Conservation (phyloP, 1,140 invertebrate species). For the Oedothorax gibbosus region DNA sequence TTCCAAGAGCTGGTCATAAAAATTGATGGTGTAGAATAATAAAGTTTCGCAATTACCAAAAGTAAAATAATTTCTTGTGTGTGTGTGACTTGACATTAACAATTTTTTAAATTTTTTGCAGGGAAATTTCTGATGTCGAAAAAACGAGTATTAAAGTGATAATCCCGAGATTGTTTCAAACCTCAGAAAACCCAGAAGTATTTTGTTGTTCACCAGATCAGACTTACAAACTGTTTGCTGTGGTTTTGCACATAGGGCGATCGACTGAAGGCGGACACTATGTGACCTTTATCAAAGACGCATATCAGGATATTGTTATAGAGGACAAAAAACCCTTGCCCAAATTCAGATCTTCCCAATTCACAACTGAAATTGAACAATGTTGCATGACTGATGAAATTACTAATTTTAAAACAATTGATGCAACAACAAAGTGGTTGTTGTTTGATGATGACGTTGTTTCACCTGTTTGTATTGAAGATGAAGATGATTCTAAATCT, state of each 20-base stretch:
- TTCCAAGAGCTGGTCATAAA: too few relatives aligned
- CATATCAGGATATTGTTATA: not conserved
- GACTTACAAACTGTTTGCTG: conserved; percentile 90
- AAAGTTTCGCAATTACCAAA: too few relatives aligned
- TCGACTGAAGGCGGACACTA: conserved; percentile 98
- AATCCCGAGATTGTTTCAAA: conserved; percentile 18
- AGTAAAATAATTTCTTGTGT: not conserved
- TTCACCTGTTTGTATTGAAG: conserved; percentile 34
- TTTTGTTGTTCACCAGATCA: conserved; percentile 14
- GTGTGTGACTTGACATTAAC: not conserved
- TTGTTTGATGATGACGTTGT: conserved; percentile 50
- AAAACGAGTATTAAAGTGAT: conserved; percentile 27
- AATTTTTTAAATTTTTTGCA: conserved; percentile 19
- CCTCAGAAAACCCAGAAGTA: conserved; percentile 33
- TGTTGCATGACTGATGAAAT: conserved; percentile 50
- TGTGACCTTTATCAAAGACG: conserved; percentile 87
- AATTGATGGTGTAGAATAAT: too few relatives aligned
- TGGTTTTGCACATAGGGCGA: conserved; percentile 96
- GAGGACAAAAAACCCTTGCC: not conserved
- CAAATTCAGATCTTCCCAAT: not conserved
- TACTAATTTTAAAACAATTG: conserved; percentile 23
- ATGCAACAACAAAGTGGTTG: conserved; percentile 19
- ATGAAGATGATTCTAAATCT: conserved; percentile 12
- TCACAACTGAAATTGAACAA: not conserved
- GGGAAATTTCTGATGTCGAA: conserved; percentile 22